These are phyloP conservation scores for Pararge aegeria DNA, from an alignment of 1,140 invertebrate genomes.

Conservation along the genomic window DNA sequence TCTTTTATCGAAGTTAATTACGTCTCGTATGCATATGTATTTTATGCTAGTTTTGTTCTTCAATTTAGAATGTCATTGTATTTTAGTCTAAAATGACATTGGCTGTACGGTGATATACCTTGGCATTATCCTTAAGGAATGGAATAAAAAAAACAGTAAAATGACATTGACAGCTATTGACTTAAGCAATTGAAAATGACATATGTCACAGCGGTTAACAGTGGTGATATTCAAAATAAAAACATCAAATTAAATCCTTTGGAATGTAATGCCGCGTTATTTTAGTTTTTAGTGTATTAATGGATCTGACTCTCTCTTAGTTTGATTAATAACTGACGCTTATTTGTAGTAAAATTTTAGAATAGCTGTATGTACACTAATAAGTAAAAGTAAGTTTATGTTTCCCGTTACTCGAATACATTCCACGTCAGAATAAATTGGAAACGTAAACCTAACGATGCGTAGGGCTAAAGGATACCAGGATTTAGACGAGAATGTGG, in stretches of 20 bases:
- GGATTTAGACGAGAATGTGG: conserved; percentile 70
- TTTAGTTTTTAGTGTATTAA: background rate
- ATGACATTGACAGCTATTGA: too few relatives aligned
- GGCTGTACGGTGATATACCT: too few relatives aligned
- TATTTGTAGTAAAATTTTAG: background rate
- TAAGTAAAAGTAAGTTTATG: conserved; percentile 15
- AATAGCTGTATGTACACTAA: background rate
- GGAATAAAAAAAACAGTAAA: too few relatives aligned
- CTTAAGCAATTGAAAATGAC: too few relatives aligned
- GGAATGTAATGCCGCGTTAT: background rate
- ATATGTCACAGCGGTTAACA: too few relatives aligned
- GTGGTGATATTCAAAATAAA: too few relatives aligned
- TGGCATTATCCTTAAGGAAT: too few relatives aligned
- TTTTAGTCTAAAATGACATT: too few relatives aligned
- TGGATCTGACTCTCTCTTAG: background rate
- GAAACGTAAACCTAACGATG: conserved; percentile 37
- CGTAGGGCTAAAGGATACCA: conserved; percentile 74
- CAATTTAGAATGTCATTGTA: too few relatives aligned
- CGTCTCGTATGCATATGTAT: too few relatives aligned
- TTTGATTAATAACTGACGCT: background rate
- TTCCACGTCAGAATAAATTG: conserved; percentile 53
- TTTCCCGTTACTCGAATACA: conserved; percentile 50
- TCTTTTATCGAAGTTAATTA: too few relatives aligned
- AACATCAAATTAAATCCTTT: background rate
- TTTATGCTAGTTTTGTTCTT: too few relatives aligned